Conservation (phyloP, 1,140 invertebrate species). For the Anadara kagoshimensis region DNA sequence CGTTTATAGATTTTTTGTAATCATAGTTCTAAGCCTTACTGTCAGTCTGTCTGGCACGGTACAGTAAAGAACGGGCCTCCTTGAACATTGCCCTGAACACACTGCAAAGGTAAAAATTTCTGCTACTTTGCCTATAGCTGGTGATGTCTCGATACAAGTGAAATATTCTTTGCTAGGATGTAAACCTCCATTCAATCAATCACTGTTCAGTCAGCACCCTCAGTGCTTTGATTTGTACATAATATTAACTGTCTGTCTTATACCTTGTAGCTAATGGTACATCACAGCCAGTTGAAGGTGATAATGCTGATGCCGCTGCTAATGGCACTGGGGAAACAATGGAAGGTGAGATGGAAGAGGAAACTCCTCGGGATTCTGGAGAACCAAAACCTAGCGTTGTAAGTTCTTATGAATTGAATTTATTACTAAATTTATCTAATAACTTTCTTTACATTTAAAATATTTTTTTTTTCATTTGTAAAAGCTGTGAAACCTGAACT, state of each 20-base stretch:
- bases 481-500: not conserved
- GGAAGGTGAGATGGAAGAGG: slow-evolving; percentile 37
- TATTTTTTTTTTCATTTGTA: slow-evolving; percentile 8
- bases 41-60: no score
- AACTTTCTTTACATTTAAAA: not conserved
- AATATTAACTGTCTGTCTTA: not conserved
- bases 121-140: no score
- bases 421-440: not conserved
- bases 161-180: no score
- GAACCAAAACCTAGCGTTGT: slow-evolving; percentile 40
- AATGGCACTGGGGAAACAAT: slow-evolving; percentile 23
- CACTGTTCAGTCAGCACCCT: no score
- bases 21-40: not conserved
- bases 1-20: not conserved
- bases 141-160: no score
- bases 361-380: slow-evolving; percentile 11
- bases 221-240: not conserved
- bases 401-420: slow-evolving; percentile 3
- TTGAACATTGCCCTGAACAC: no score
- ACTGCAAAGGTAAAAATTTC: no score
- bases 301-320: slow-evolving; percentile 13
- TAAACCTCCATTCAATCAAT: no score
- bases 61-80: no score
- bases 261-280: slow-evolving; percentile 33
- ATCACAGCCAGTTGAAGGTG: slow-evolving; percentile 37